Evolutionary conservation across 2,797 vertebrate species (phyloP), one percentile per base, ranked within the genome.

Genomic region (Galaxias olidus): DNA sequence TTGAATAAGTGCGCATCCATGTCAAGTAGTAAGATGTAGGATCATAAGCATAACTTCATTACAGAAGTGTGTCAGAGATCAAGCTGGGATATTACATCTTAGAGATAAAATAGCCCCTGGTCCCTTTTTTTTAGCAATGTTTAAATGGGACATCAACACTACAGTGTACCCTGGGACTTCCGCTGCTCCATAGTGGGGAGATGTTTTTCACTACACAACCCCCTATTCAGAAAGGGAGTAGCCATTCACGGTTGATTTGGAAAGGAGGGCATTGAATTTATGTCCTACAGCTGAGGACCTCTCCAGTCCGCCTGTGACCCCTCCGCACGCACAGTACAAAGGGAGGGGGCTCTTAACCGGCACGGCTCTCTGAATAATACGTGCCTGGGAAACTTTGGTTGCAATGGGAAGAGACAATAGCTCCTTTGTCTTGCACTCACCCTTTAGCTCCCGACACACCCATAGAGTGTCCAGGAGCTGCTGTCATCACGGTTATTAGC

Each of bases 381-480:
- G 59, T 81, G 75, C 81, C 77, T 88, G 82, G 78, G 80, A 86
- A 83, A 82, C 73, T 82, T 78, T 67, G 20, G 71, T 73, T 77
- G 74, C 65, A 73, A 82, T 74, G 79, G 74, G 66, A 68, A 76
- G 60, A 64, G 69, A 90, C 87, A 90, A 89, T 79, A 85, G 74
- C 48, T 15, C 69, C 71, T 83, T 91, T 91, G 86, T 90, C 74
- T 61, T 68, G 40, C 48, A 65, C 48, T 63, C 52, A 42, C 48
- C 71, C 50, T 59, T 61, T 60, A 69, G 57, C 56, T 59, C 71
- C 47, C 14, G 14, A 67, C 19, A 17, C 69, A 53, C 75, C 56
- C 68, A 42, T 52, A 8, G n/a, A 40, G n/a, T 20, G 40, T 14
- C 52, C 41, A 59, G 46, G 46, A 41, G 55, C 49, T 60, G 64